phyloP scores from a whole-genome alignment of 2,113 vertebrate species.

The Clarias magur region DNA sequence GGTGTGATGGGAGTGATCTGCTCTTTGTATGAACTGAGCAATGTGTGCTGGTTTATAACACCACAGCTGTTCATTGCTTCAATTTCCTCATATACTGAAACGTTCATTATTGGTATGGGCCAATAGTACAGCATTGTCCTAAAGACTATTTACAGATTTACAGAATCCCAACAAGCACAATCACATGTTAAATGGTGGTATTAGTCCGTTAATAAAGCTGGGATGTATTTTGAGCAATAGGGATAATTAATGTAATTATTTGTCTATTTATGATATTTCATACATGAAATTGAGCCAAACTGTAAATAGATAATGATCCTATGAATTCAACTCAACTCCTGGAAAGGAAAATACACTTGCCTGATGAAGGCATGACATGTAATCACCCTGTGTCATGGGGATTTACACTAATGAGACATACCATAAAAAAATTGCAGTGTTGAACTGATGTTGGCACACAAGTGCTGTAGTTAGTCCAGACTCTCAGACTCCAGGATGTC shows the following conservation, averaged over 20 bases:
- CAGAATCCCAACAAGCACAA: neutral
- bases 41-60: neutral
- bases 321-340: neutral
- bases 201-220: neutral
- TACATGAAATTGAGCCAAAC: neutral
- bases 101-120: neutral
- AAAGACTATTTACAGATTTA: neutral
- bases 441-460: constrained; percentile 14
- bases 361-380: constrained; percentile 9
- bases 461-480: constrained; percentile 30
- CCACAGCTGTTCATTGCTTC: neutral
- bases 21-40: neutral
- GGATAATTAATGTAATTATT: neutral
- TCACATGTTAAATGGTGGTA: neutral
- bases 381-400: constrained; percentile 11
- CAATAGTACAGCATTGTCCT: neutral
- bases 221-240: neutral
- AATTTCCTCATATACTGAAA: neutral
- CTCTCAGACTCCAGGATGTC: constrained; percentile 39
- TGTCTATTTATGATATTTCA: neutral
- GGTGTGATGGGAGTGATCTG: neutral
- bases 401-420: constrained; percentile 30
- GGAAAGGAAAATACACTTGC: neutral
- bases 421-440: constrained; percentile 25
- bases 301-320: neutral